A percentile compares a stretch with the other conserved stretches of the same genome.
Conservation (phyloP, 1,140 invertebrate genomes). For the Neodiprion lecontei region DNA sequence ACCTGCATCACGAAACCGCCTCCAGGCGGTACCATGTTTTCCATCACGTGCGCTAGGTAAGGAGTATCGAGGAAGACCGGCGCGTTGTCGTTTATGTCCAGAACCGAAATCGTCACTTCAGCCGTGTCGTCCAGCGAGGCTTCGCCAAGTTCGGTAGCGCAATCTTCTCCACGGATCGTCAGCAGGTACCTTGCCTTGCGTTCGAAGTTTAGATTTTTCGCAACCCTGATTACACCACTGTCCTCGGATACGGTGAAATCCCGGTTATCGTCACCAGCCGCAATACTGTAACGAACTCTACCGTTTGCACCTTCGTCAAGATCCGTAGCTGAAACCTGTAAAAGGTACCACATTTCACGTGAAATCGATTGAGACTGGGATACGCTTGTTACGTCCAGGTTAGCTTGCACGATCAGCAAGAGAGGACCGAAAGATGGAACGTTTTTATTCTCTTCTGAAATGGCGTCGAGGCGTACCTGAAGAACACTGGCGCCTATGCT, state of each 20-base stretch:
- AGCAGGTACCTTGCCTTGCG: slow-evolving; percentile 83
- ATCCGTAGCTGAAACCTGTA: slow-evolving; percentile 89
- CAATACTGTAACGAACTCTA: slow-evolving; percentile 85
- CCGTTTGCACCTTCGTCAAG: slow-evolving; percentile 89
- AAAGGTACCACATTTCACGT: slow-evolving; percentile 25
- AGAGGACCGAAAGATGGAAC: slow-evolving; percentile 4
- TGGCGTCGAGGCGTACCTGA: slow-evolving; percentile 65
- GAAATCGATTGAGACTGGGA: slow-evolving; percentile 24
- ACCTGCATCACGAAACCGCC: slow-evolving; percentile 75
- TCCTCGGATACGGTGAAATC: slow-evolving; percentile 92
- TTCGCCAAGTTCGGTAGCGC: slow-evolving; percentile 71
- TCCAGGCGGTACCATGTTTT: slow-evolving; percentile 83
- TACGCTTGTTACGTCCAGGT: background rate
- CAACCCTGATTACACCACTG: slow-evolving; percentile 85
- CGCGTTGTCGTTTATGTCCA: slow-evolving; percentile 94
- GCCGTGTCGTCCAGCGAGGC: slow-evolving; percentile 73
- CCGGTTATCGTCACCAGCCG: slow-evolving; percentile 87
- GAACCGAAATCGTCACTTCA: slow-evolving; percentile 74
- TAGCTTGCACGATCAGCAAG: background rate
- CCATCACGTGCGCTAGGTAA: slow-evolving; percentile 91
- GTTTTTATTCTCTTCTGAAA: too few relatives aligned
- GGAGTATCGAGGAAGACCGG: slow-evolving; percentile 91
- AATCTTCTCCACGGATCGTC: slow-evolving; percentile 88
- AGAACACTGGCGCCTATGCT: slow-evolving; percentile 89
- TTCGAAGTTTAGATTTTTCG: slow-evolving; percentile 92